Base-by-base conservation (phyloP, 2,888 invertebrate genomes). In the Tromatobia lineatoria region DNA sequence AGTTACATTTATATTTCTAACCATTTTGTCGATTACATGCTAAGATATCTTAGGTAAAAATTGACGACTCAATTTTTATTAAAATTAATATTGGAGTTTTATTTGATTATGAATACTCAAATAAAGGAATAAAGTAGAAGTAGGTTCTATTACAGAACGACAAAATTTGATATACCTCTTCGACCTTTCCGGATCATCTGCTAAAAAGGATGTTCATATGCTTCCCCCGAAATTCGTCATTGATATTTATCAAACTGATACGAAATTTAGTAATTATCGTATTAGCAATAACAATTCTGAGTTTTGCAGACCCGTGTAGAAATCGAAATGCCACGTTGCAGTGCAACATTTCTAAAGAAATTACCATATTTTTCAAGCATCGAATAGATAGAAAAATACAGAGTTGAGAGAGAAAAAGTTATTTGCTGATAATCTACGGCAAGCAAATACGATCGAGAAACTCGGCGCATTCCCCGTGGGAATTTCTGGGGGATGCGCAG, bases 341-440 rank as follows among this genome's bases (percentile, higher is more conserved):
- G 29, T 34, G 18, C 3, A 61, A 61, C 11, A 73, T 25, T 73
- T 73, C 54, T 45, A 45, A 47, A n/a, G 15, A 23, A 45, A 73
- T 73, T 59, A 57, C 45, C 73, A 73, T 73, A 47, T 73, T 73
- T 59, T 59, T 59, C 52, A 15, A 73, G 45, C 47, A 59, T 59
- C 57, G 59, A 25, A 59, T 45, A 73, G 73, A 25, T 11, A 18
- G 6, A 47, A 59, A 42, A 42, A 66, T 45, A 25, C 71, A 29
- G 59, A 73, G 45, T 80, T 74, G 66, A 29, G 29, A 7, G 34
- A 59, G n/a, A 34, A 59, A 73, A 73, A 73, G 71, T 73, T 73
- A 73, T 73, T 73, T 29, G 59, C 23, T 59, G 73, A 47, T 59
- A 57, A 73, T 45, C 73, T 20, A 59, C 59, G 54, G 15, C 66